phyloP scores from a whole-genome alignment of 2,113 vertebrate species.

The Nothoprocta perdicaria region DNA sequence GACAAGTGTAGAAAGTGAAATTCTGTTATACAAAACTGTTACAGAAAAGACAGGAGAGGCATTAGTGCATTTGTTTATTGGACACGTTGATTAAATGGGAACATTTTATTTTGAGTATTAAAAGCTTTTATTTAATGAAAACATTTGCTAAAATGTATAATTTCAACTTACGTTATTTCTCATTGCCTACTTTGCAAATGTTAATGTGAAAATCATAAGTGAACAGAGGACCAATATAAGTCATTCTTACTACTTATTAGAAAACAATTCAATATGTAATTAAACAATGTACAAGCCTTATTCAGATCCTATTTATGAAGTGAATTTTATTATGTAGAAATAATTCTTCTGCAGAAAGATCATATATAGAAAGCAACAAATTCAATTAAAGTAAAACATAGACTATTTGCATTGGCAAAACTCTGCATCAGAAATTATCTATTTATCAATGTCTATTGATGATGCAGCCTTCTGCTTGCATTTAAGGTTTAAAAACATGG shows the following conservation, averaged over 20 bases:
- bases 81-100: neutral
- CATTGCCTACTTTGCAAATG: neutral
- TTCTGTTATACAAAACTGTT: neutral
- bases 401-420: slow-evolving; percentile 14
- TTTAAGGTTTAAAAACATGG: neutral
- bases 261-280: neutral
- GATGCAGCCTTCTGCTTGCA: neutral
- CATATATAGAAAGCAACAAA: slow-evolving; percentile 34
- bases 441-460: neutral
- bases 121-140: neutral
- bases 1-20: neutral
- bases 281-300: neutral
- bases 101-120: neutral
- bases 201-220: slow-evolving; percentile 10
- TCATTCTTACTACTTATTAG: slow-evolving; percentile 1
- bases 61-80: neutral
- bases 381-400: slow-evolving; percentile 63
- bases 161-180: neutral
- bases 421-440: slow-evolving; percentile 6
- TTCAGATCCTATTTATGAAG: neutral
- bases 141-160: neutral
- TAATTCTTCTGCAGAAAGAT: neutral
- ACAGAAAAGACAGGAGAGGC: neutral
- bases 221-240: neutral
- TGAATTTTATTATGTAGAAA: neutral